These are phyloP conservation scores for Cyaniris semiargus DNA, from an alignment of 2,888 invertebrate species.

Conservation along the genomic window DNA sequence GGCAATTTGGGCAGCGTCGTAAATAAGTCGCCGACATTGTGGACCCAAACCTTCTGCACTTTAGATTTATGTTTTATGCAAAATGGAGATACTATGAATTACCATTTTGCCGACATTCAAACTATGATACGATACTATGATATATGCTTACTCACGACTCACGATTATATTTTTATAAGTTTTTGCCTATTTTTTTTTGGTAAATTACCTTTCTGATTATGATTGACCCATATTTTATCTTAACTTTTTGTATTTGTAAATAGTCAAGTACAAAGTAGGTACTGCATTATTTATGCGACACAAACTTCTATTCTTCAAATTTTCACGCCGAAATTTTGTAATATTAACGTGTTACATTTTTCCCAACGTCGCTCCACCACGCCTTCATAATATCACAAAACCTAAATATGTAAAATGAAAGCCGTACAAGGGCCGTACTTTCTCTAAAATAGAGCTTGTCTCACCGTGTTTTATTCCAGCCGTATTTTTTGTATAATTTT, in stretches of 20 bases:
- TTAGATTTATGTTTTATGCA: slow-evolving; percentile 15
- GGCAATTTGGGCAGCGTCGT: not conserved
- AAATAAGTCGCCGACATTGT: not conserved
- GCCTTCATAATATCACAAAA: not conserved
- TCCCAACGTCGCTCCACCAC: not conserved
- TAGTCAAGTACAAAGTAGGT: no score
- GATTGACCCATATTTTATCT: no score
- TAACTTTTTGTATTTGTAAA: no score
- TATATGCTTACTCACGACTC: not conserved
- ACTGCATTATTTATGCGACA: no score
- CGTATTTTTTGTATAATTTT: slow-evolving; percentile 5
- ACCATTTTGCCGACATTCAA: slow-evolving; percentile 3
- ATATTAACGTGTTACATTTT: not conserved
- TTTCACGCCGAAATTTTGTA: not conserved
- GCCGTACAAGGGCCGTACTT: not conserved
- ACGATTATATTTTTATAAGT: not conserved
- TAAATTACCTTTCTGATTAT: not conserved
- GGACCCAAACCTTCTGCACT: not conserved
- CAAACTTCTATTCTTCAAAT: not conserved
- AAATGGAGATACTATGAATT: not conserved
- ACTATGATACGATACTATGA: not conserved
- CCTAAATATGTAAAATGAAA: not conserved
- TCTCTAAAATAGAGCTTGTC: slow-evolving; percentile 12
- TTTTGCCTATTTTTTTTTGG: not conserved
- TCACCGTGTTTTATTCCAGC: slow-evolving; percentile 11